phyloP scores from a whole-genome alignment of 2,113 vertebrate species.

The Motacilla tschutschensis region DNA sequence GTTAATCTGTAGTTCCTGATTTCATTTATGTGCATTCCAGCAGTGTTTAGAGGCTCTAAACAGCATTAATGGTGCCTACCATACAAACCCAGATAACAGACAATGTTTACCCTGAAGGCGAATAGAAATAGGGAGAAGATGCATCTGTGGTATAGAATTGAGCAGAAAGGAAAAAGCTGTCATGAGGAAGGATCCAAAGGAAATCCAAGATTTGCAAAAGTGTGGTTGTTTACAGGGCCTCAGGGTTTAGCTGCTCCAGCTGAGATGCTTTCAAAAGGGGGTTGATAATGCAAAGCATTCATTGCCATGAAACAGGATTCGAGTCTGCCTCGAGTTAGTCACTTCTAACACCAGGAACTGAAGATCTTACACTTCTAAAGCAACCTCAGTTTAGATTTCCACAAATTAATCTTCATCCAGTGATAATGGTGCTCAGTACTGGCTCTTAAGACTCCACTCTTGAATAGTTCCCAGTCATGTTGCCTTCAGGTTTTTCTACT shows the following conservation, averaged over 20 bases:
- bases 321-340: not conserved
- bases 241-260: conserved; percentile 19
- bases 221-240: conserved; percentile 30
- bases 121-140: not conserved
- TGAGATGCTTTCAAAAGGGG: conserved; percentile 22
- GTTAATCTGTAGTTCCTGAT: not conserved
- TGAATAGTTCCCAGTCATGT: not conserved
- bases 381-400: not conserved
- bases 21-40: conserved; percentile 31
- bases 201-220: conserved; percentile 29
- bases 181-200: conserved; percentile 1
- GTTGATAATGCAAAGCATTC: conserved; percentile 5
- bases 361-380: not conserved
- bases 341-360: not conserved
- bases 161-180: conserved; percentile 33
- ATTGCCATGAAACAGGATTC: not conserved
- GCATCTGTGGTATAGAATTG: not conserved
- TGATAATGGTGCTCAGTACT: not conserved
- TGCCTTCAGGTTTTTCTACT: not conserved
- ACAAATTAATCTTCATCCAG: not conserved
- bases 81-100: conserved; percentile 2
- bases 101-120: not conserved
- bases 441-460: not conserved
- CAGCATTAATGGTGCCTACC: conserved; percentile 1
- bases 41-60: not conserved